Base-by-base conservation (phyloP, 2,113 vertebrate genomes). In the Eublepharis macularius region DNA sequence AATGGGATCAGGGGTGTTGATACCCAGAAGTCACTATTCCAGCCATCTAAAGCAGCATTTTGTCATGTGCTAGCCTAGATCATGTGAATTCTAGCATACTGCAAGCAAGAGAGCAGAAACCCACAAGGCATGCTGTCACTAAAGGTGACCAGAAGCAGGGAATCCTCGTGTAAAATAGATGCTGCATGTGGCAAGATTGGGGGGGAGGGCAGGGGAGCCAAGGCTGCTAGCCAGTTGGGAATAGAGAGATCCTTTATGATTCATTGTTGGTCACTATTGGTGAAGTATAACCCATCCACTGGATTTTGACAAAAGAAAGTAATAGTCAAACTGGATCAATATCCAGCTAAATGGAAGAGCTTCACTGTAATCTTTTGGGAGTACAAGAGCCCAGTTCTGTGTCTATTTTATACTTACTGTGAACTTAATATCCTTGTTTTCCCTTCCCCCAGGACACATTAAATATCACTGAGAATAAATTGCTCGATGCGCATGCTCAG, bases 401-500 rank as follows among this genome's bases (percentile, higher is more conserved):
- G 36, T 43, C 47, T 81, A 77, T 70, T 39, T 90, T 78, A n/a
- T 77, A 11, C 12, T 16, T 41, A n/a, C 89, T 89, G 75, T 82
- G 66, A 21, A 34, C 11, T 86, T 76, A 65, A 88, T 19, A 36
- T 69, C 45, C 84, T 90, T 87, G 77, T 17, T 63, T 78, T 87
- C 76, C 91, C 85, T 65, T 45, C 39, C 6, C 16, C 10, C 88
- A 99, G 99, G 98, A 97, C 93, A 97, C 96, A 0, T 93, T 99
- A 94, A 94, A 97, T 89, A 94, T 95, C n/a, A 96, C 97, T 6
- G 98, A 99, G 89, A 98, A 98, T 94, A 99, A 97, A 92, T 94
- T 99, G 32, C 94, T 96, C 63, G 97, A 98, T 88, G 97, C 98
- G 83, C 96, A 96, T 43, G 95, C 95, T 26, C 95, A 98, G 94